Percentiles rank a stretch among this genome's conserved stretches.
Conservation (phyloP, 2,888 invertebrate genomes). For the Brachynemurus nebulosus region DNA sequence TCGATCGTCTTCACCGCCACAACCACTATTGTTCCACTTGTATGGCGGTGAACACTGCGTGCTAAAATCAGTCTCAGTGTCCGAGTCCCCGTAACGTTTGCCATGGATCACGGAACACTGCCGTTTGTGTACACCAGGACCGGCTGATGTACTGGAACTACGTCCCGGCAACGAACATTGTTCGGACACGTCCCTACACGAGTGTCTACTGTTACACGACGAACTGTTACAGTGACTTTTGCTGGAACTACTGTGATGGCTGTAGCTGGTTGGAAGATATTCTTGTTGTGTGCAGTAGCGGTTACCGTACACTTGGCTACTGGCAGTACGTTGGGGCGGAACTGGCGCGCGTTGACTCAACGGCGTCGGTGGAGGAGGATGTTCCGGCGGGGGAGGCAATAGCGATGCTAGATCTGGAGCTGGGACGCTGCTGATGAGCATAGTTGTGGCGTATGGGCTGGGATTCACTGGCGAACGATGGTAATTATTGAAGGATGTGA, state of each 20-base stretch:
- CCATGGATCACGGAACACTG: not conserved
- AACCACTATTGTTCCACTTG: no score
- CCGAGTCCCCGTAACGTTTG: slow-evolving; percentile 5
- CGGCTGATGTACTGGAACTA: not conserved
- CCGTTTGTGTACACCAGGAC: not conserved
- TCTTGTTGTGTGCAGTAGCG: not conserved
- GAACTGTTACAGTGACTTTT: not conserved
- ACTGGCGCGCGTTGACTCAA: slow-evolving; percentile 24
- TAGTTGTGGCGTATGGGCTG: slow-evolving; percentile 62
- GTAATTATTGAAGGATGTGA: slow-evolving; percentile 56
- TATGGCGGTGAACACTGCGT: not conserved
- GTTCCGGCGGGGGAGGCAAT: slow-evolving; percentile 44
- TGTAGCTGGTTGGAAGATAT: not conserved
- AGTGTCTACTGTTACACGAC: not conserved
- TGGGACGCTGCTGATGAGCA: slow-evolving; percentile 37
- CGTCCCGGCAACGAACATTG: not conserved
- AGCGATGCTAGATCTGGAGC: slow-evolving; percentile 41
- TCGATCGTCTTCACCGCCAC: slow-evolving; percentile 35
- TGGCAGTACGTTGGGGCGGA: slow-evolving; percentile 28
- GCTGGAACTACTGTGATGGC: slow-evolving; percentile 5
- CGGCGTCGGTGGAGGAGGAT: slow-evolving; percentile 40
- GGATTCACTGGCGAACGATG: slow-evolving; percentile 51
- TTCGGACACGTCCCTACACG: no score
- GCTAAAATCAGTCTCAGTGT: slow-evolving; percentile 6
- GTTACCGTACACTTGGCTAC: slow-evolving; percentile 18